A percentile compares a stretch with the other conserved stretches of the same genome.
These are phyloP conservation scores for Ctenosaura bakeri DNA, from an alignment of 2,797 vertebrate species.

Conservation along the genomic window DNA sequence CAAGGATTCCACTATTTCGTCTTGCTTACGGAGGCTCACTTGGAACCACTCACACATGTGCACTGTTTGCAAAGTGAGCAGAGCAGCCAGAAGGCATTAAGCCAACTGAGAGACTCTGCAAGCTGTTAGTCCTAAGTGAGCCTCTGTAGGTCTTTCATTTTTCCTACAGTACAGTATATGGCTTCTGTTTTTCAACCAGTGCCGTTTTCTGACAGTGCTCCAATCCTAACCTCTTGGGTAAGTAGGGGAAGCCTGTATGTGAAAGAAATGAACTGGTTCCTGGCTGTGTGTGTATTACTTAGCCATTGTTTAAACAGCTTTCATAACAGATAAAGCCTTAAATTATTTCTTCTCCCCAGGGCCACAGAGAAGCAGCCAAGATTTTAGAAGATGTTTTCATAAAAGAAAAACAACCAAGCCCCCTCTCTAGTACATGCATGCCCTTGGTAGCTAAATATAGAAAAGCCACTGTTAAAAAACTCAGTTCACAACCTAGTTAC, in stretches of 20 bases:
- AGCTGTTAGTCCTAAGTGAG: too few relatives aligned
- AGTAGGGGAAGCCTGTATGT: background rate
- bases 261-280: background rate
- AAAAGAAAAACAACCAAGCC: slow-evolving; percentile 2
- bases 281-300: background rate
- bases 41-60: too few relatives aligned
- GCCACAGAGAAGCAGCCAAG: slow-evolving; percentile 18
- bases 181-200: too few relatives aligned
- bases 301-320: slow-evolving; percentile 44
- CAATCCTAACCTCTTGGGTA: too few relatives aligned
- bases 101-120: too few relatives aligned
- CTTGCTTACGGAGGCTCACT: too few relatives aligned
- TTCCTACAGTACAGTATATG: too few relatives aligned
- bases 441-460: slow-evolving; percentile 36
- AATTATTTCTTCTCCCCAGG: slow-evolving; percentile 34
- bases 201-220: too few relatives aligned
- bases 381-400: slow-evolving; percentile 18
- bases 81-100: too few relatives aligned
- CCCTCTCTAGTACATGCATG: slow-evolving; percentile 2
- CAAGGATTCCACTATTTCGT: too few relatives aligned
- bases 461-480: background rate
- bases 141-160: too few relatives aligned
- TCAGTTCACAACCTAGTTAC: background rate
- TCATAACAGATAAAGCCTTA: slow-evolving; percentile 42
- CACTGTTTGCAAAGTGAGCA: too few relatives aligned